Conservation (phyloP, 2,888 invertebrate species). For the Camponotus fellah region DNA sequence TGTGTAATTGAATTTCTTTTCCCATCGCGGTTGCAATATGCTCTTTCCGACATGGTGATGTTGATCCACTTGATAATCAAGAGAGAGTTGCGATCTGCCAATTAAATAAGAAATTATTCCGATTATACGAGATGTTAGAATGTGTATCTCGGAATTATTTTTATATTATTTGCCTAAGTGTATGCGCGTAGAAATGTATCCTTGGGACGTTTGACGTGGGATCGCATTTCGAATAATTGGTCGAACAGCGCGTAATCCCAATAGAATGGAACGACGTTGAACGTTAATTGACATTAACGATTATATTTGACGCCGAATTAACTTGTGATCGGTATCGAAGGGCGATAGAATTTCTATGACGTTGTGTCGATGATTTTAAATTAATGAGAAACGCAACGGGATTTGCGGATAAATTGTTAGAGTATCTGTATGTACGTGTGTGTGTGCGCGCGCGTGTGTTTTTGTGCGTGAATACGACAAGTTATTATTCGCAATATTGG, state of each 20-base stretch:
- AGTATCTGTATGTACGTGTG: conserved; percentile 28
- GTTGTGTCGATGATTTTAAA: conserved; percentile 11
- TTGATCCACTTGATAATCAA: conserved; percentile 34
- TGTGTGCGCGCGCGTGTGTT: conserved; percentile 11
- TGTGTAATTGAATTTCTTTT: no score
- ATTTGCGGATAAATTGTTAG: conserved; percentile 17
- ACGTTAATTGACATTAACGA: conserved; percentile 10
- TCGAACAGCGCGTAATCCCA: neutral
- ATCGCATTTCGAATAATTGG: neutral
- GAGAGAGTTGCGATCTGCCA: conserved; percentile 68
- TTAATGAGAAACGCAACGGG: neutral
- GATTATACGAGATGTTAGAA: conserved; percentile 60
- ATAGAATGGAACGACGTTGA: neutral
- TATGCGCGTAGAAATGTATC: conserved; percentile 60
- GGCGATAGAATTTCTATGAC: conserved; percentile 1
- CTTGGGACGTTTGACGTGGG: conserved; percentile 29
- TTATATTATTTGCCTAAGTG: conserved; percentile 77
- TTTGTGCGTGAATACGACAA: conserved; percentile 19
- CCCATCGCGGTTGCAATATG: neutral
- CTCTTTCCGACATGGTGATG: conserved; percentile 6
- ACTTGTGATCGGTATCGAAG: conserved; percentile 16
- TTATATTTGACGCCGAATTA: neutral
- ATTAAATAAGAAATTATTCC: conserved; percentile 69
- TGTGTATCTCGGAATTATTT: conserved; percentile 76
- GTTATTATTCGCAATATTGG: conserved; percentile 60